A percentile compares a stretch with the other conserved stretches of the same genome.
These are phyloP conservation scores for Drosophila grimshawi DNA, from an alignment of 1,140 invertebrate species.

Conservation along the genomic window DNA sequence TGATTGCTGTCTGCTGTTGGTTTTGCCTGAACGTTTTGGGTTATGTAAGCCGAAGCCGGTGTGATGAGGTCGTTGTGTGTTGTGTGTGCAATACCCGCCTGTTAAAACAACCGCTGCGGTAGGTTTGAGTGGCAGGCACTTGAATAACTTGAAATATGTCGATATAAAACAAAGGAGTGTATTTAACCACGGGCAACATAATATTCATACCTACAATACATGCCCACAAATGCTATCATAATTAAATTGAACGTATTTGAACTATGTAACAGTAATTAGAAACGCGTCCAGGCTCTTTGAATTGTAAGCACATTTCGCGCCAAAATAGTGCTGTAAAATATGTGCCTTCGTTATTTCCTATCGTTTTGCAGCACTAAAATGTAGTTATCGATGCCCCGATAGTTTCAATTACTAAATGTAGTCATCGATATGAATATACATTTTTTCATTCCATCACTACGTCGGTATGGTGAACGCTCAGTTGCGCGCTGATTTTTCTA, in stretches of 20 bases:
- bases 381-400: background rate
- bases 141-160: constrained; percentile 15
- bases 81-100: constrained; percentile 46
- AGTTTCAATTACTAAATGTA: background rate
- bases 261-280: background rate
- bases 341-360: background rate
- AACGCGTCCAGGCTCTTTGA: background rate
- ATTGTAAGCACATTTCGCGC: constrained; percentile 27
- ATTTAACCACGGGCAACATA: background rate
- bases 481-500: constrained; percentile 19
- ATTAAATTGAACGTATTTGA: background rate
- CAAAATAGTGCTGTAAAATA: constrained; percentile 21
- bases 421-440: background rate
- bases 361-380: constrained; percentile 4
- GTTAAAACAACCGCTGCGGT: constrained; percentile 53
- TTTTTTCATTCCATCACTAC: background rate
- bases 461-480: constrained; percentile 26
- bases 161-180: constrained; percentile 19
- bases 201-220: background rate
- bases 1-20: constrained; percentile 74
- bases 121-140: constrained; percentile 48
- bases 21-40: constrained; percentile 40
- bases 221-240: background rate
- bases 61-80: constrained; percentile 45
- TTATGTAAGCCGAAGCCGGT: constrained; percentile 68